Conservation (phyloP, 2,888 invertebrate species). For the Bimastos eiseni region DNA sequence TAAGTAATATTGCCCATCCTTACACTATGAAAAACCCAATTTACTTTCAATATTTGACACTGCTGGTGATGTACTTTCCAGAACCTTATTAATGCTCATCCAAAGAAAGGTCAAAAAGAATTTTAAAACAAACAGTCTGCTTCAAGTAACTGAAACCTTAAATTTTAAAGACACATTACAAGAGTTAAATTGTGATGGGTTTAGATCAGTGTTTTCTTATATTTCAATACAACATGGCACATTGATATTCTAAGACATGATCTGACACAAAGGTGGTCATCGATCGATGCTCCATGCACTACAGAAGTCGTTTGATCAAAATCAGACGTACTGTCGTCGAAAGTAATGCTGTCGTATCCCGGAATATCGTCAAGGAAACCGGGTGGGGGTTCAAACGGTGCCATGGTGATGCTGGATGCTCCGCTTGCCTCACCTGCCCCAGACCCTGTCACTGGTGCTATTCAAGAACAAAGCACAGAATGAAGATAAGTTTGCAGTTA, state of each 20-base stretch:
- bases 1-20: no score
- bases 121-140: no score
- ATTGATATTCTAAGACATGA: neutral
- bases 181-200: no score
- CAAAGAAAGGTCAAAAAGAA: no score
- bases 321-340: slow-evolving; percentile 15
- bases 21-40: no score
- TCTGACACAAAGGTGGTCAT: neutral
- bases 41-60: no score
- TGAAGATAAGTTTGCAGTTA: neutral
- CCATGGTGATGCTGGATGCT: neutral
- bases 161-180: no score
- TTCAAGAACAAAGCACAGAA: neutral
- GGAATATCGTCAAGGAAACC: slow-evolving; percentile 13
- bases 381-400: neutral
- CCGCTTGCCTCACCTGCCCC: neutral
- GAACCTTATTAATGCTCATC: no score
- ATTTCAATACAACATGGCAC: neutral
- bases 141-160: no score
- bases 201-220: no score
- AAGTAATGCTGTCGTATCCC: slow-evolving; percentile 16
- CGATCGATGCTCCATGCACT: neutral
- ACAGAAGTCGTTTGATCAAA: neutral
- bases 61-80: no score
- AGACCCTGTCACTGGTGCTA: neutral